Conservation (phyloP, 2,113 vertebrate species). For the Phyllopteryx taeniolatus region DNA sequence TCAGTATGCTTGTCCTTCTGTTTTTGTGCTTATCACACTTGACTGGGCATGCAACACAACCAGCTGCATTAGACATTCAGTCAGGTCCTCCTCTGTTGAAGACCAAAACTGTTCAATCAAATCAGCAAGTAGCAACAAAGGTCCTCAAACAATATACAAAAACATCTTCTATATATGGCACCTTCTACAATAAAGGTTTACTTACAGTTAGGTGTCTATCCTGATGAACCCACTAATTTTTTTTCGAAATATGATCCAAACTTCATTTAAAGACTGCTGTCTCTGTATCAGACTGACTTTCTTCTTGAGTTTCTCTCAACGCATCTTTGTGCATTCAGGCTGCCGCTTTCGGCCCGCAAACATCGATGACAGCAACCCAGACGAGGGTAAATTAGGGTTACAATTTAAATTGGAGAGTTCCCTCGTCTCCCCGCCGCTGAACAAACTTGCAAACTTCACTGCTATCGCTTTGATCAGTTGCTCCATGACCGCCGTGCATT, state of each 20-base stretch:
- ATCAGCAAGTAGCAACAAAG: background rate
- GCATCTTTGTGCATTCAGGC: background rate
- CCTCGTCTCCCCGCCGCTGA: constrained; percentile 31
- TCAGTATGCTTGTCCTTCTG: too few species aligned
- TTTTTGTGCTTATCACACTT: too few species aligned
- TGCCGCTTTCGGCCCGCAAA: constrained; percentile 14
- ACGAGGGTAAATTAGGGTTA: constrained; percentile 21
- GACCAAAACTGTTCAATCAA: background rate
- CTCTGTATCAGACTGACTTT: background rate
- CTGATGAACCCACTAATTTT: too few species aligned
- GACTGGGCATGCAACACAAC: too few species aligned
- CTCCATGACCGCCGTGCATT: constrained; percentile 36
- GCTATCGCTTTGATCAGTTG: constrained; percentile 34
- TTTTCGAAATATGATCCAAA: background rate
- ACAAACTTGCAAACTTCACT: constrained; percentile 16
- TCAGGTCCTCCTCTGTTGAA: background rate
- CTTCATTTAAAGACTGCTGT: background rate
- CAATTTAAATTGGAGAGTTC: constrained; percentile 9
- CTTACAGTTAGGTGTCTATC: too few species aligned
- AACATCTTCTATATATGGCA: too few species aligned
- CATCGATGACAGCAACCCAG: constrained; percentile 10
- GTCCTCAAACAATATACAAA: background rate
- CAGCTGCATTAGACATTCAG: too few species aligned
- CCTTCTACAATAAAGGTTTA: too few species aligned
- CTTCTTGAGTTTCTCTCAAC: background rate